phyloP scores from a whole-genome alignment of 2,113 vertebrate species.

The Raja brachyura region DNA sequence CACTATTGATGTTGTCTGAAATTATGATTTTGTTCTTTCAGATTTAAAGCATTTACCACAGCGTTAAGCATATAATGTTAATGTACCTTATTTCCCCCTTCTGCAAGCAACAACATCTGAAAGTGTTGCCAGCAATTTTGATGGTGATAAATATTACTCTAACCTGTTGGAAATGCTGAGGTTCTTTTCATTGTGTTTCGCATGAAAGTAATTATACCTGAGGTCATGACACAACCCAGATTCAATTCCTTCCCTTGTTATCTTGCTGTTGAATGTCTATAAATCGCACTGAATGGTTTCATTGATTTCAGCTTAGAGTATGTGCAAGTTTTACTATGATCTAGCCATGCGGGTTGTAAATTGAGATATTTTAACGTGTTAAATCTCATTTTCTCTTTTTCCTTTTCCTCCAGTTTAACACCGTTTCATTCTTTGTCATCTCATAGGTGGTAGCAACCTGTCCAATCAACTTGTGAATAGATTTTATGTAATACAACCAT shows the following conservation, averaged over 20 bases:
- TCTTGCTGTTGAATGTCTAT: neutral
- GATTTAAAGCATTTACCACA: neutral
- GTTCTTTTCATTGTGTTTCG: too few species aligned
- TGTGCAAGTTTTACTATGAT: neutral
- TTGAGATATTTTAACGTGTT: neutral
- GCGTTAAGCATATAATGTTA: neutral
- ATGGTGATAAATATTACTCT: neutral
- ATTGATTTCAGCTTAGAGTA: neutral
- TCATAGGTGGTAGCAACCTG: neutral
- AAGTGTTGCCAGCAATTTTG: neutral
- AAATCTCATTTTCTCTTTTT: slow-evolving; percentile 1
- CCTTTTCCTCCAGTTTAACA: slow-evolving; percentile 1
- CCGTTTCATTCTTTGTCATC: neutral
- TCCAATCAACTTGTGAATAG: neutral
- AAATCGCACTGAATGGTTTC: neutral
- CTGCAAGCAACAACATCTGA: neutral
- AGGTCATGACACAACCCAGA: neutral
- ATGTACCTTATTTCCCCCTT: neutral
- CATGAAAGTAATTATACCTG: neutral
- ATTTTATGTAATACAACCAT: neutral
- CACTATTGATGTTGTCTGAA: neutral
- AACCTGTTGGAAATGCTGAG: neutral
- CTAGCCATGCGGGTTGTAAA: neutral
- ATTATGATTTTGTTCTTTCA: neutral
- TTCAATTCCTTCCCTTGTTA: neutral